Percentiles rank a stretch among this genome's conserved stretches.
These are phyloP conservation scores for Hylomyscus alleni DNA, from an alignment of 2,797 vertebrate species.

Conservation along the genomic window DNA sequence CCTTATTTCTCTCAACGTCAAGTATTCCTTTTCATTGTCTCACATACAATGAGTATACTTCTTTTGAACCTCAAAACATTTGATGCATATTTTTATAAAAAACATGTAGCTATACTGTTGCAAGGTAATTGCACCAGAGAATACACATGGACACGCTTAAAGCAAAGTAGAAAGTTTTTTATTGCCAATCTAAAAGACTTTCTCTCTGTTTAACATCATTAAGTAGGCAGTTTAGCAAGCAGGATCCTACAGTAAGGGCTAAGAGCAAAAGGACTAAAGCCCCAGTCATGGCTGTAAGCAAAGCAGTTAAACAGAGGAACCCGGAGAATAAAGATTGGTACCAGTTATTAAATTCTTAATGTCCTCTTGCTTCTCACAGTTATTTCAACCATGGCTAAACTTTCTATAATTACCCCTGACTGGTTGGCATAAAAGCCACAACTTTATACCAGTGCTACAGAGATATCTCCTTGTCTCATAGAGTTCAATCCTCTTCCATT, in stretches of 20 bases:
- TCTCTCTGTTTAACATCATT: background rate
- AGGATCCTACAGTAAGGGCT: background rate
- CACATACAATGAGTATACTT: background rate
- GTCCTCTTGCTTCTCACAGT: background rate
- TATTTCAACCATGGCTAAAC: background rate
- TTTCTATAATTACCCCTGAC: background rate
- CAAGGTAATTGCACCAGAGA: background rate
- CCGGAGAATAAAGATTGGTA: background rate
- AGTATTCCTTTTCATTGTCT: slow-evolving; percentile 31
- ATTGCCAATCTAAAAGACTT: background rate
- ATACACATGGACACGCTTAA: background rate
- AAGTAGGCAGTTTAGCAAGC: background rate
- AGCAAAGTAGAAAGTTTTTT: background rate
- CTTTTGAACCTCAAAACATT: slow-evolving; percentile 54
- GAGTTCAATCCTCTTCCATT: background rate
- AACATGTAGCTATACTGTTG: background rate
- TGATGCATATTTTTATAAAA: slow-evolving; percentile 16
- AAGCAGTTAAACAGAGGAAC: background rate
- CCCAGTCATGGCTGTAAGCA: no score
- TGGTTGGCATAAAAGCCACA: background rate
- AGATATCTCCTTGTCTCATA: background rate
- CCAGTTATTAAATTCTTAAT: background rate
- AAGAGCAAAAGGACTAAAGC: background rate
- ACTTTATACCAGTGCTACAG: background rate
- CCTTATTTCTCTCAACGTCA: background rate